Conservation (phyloP, 2,113 vertebrate genomes). For the Gallinago undulata region DNA sequence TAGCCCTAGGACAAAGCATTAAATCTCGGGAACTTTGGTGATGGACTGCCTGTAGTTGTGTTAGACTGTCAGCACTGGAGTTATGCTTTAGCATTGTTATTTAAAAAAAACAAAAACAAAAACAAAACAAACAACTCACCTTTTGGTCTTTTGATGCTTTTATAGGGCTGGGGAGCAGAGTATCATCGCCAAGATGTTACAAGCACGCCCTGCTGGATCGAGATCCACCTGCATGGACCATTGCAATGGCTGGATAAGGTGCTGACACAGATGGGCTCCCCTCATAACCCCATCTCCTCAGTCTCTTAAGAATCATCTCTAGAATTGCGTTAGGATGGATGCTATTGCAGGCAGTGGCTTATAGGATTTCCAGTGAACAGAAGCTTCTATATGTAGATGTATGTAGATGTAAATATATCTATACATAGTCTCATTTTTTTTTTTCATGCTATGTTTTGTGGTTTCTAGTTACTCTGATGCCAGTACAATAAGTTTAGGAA, state of each 20-base stretch:
- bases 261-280: conserved; percentile 97
- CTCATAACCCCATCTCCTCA: conserved; percentile 96
- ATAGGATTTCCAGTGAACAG: conserved; percentile 44
- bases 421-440: conserved; percentile 39
- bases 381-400: conserved; percentile 64
- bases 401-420: conserved; percentile 68
- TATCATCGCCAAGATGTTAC: conserved; percentile 98
- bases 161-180: conserved; percentile 96
- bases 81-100: not conserved
- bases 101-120: too few species aligned
- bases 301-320: conserved; percentile 84
- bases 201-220: conserved; percentile 98
- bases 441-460: conserved; percentile 36
- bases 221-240: conserved; percentile 95
- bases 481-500: conserved; percentile 25
- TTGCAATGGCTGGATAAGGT: conserved; percentile 99
- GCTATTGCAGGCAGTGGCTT: conserved; percentile 72
- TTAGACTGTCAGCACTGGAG: not conserved
- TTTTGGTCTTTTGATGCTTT: conserved; percentile 34
- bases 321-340: conserved; percentile 25
- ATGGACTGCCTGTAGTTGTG: not conserved
- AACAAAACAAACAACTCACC: not conserved
- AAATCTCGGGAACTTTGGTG: not conserved
- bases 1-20: not conserved
- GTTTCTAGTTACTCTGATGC: conserved; percentile 64